Evolutionary conservation across 2,113 vertebrate genomes (phyloP), one percentile per base, ranked within the genome.

Genomic region (Colinus virginianus): DNA sequence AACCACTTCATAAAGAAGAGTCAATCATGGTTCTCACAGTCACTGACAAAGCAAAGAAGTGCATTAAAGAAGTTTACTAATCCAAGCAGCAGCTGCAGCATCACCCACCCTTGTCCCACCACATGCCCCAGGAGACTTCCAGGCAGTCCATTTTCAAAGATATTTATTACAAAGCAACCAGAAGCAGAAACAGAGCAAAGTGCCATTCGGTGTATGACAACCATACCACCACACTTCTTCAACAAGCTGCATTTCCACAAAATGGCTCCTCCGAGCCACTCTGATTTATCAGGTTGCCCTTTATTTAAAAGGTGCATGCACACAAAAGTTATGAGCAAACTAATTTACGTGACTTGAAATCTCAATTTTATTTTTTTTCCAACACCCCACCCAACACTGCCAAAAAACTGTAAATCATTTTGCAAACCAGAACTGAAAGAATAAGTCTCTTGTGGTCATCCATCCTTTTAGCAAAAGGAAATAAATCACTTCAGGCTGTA

Each of bases 261-360:
- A 96, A 96, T 97, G 94, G 96, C 95, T 96, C 87, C 91, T 93
- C 92, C 84, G 95, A 86, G 79, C 66, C 87, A 92, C 20, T 53
- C 81, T 84, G 88, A 42, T 34, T n/a, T 61, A 83, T 34, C 49
- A 83, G 51, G 59, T 6, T 28, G 4, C 11, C 66, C 32, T 42
- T 82, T 8, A 34, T 36, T 63, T 6, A 64, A 42, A 46, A 51
- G 36, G 15, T 17, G 18, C 46, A 53, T 12, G 25, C 34, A 38
- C 34, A 38, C 4, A 13, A 64, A 90, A 90, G 48, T 67, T 86
- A 21, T 0, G 0, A 78, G 32, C 6, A 23, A 43, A 84, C 30
- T 67, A 28, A 72, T 59, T 48, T 49, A 51, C 22, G 59, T 43
- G 34, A 40, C 1, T 14, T 6, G 11, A 77, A 81, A 36, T 51